Evolutionary conservation across 2,113 vertebrate species (phyloP).

Genomic region (Eolophus roseicapilla): DNA sequence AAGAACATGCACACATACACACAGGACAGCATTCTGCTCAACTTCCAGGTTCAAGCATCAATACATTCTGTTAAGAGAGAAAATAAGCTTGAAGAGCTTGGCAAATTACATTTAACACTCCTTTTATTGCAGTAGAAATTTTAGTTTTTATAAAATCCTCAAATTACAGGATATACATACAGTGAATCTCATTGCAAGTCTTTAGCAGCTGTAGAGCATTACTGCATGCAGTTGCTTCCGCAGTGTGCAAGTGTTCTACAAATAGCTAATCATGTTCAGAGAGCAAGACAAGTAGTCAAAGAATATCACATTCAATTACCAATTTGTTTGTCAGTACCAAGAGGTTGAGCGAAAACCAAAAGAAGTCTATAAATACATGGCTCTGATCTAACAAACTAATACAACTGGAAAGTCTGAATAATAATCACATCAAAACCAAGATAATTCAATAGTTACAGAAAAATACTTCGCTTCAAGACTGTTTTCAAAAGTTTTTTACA

Average conservation of each 20-base stretch:
- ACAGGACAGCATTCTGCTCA: constrained; percentile 27
- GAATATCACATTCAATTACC: constrained; percentile 30
- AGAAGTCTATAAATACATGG: neutral
- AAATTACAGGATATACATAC: constrained; percentile 60
- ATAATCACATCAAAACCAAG: constrained; percentile 38
- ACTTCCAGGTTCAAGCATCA: constrained; percentile 28
- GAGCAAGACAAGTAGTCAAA: constrained; percentile 30
- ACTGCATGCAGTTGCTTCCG: constrained; percentile 63
- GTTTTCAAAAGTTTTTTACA: neutral
- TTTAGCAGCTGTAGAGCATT: constrained; percentile 52
- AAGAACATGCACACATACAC: neutral
- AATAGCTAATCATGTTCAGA: constrained; percentile 41
- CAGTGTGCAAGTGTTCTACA: constrained; percentile 60
- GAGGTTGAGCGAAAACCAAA: constrained; percentile 55
- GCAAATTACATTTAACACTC: constrained; percentile 31
- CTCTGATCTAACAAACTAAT: constrained; percentile 37
- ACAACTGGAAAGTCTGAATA: constrained; percentile 46
- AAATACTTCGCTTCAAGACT: constrained; percentile 29
- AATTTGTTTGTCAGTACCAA: constrained; percentile 13
- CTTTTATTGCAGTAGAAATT: constrained; percentile 76
- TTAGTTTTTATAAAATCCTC: constrained; percentile 67
- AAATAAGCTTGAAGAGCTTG: constrained; percentile 43
- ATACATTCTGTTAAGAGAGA: constrained; percentile 2
- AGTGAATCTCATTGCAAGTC: constrained; percentile 29
- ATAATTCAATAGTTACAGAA: constrained; percentile 28